Conservation (phyloP, 2,888 invertebrate species). For the Thymelicus acteon region DNA sequence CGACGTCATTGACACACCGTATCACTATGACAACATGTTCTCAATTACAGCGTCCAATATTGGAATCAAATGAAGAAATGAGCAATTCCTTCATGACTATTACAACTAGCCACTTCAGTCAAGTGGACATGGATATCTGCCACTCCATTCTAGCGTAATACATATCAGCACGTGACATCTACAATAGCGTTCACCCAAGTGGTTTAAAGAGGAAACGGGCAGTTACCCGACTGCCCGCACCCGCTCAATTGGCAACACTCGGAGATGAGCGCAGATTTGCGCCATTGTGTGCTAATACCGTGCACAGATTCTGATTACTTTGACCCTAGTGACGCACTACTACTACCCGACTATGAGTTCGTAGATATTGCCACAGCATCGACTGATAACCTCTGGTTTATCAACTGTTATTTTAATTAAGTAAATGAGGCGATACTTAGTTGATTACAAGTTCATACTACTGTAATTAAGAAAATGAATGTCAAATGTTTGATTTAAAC, state of each 20-base stretch:
- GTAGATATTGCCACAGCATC: background rate
- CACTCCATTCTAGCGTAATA: slow-evolving; percentile 9
- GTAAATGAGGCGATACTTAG: too few relatives aligned
- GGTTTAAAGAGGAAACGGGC: slow-evolving; percentile 44
- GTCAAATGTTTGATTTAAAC: too few relatives aligned
- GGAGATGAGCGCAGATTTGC: slow-evolving; percentile 13
- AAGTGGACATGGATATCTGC: slow-evolving; percentile 1
- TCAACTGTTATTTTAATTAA: too few relatives aligned
- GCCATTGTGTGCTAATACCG: slow-evolving; percentile 16
- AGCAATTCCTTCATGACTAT: background rate
- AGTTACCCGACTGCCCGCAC: slow-evolving; percentile 40
- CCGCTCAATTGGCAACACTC: slow-evolving; percentile 44
- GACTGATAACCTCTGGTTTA: background rate
- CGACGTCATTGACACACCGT: too few relatives aligned
- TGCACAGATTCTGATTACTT: slow-evolving; percentile 7
- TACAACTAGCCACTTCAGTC: background rate
- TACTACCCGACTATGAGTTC: background rate
- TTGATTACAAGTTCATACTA: too few relatives aligned
- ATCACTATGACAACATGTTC: background rate
- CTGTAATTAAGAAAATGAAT: too few relatives aligned
- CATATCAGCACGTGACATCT: slow-evolving; percentile 14
- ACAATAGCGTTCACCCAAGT: slow-evolving; percentile 23
- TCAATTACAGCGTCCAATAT: background rate
- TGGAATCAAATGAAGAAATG: background rate
- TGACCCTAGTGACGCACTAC: slow-evolving; percentile 8